These are phyloP conservation scores for Willisornis vidua DNA, from an alignment of 2,113 vertebrate genomes.

Conservation along the genomic window DNA sequence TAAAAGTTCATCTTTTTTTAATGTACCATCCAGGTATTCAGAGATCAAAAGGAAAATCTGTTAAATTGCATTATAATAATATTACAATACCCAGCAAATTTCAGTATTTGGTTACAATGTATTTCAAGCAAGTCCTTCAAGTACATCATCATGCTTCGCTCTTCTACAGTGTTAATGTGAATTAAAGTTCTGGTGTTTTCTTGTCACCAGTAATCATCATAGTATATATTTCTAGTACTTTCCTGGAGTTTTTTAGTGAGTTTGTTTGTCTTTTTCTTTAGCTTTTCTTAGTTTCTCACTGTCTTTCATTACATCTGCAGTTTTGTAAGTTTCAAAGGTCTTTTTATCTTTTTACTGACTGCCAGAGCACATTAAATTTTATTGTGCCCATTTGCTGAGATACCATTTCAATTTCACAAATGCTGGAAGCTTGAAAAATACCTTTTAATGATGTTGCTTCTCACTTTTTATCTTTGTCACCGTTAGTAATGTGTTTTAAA, in stretches of 20 bases:
- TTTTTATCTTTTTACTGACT: neutral
- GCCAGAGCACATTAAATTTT: neutral
- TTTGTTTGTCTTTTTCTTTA: neutral
- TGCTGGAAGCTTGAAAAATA: neutral
- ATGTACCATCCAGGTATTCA: neutral
- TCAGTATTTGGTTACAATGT: neutral
- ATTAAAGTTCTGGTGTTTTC: neutral
- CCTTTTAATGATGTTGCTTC: neutral
- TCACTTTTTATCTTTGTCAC: neutral
- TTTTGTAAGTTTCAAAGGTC: neutral
- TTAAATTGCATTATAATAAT: neutral
- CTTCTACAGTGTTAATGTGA: neutral
- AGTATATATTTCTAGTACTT: neutral
- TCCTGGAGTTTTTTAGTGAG: rapidly evolving
- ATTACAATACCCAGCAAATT: neutral
- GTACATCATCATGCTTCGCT: neutral
- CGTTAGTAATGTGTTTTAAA: neutral
- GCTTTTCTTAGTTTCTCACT: neutral
- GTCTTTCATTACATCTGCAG: neutral
- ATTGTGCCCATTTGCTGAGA: neutral
- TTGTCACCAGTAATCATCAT: neutral
- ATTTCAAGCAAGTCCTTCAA: neutral
- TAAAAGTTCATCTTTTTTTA: neutral
- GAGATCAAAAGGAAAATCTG: neutral
- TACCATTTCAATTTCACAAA: neutral